Percentiles rank a stretch among this genome's conserved stretches.
These are phyloP conservation scores for Azorinus chamasolen DNA, from an alignment of 2,888 invertebrate genomes.

Conservation along the genomic window DNA sequence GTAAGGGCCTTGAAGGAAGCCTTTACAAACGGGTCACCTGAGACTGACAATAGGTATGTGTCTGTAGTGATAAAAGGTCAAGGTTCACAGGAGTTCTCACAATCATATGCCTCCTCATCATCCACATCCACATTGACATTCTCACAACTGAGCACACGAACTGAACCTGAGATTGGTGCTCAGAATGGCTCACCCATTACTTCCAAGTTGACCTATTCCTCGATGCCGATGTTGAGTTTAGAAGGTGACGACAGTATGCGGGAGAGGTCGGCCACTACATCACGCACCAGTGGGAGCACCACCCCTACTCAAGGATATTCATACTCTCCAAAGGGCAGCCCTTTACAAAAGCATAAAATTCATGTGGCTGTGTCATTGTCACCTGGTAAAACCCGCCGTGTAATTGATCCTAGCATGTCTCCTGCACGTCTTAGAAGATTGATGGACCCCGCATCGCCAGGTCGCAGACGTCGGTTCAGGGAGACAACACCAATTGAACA, in stretches of 20 bases:
- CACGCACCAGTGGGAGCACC: conserved; percentile 25
- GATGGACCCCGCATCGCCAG: conserved; percentile 54
- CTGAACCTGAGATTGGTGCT: conserved; percentile 42
- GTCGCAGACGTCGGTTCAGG: conserved; percentile 43
- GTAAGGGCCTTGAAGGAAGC: conserved; percentile 75
- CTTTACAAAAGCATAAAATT: conserved; percentile 63
- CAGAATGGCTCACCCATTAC: conserved; percentile 75
- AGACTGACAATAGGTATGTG: conserved; percentile 57
- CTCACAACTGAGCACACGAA: conserved; percentile 54
- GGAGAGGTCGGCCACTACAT: conserved; percentile 70
- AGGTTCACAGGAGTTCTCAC: conserved; percentile 53
- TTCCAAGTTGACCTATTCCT: conserved; percentile 70
- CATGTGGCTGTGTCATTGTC: conserved; percentile 68
- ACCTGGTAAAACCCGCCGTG: conserved; percentile 55
- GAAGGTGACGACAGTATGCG: conserved; percentile 66
- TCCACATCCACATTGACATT: conserved; percentile 68
- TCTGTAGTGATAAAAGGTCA: conserved; percentile 35
- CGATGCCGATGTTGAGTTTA: conserved; percentile 75
- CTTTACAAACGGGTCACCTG: conserved; percentile 65
- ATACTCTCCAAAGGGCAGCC: conserved; percentile 51
- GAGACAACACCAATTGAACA: conserved; percentile 56
- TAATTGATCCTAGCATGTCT: conserved; percentile 60
- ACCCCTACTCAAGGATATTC: conserved; percentile 25
- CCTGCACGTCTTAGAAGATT: conserved; percentile 48
- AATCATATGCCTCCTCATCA: conserved; percentile 64